phyloP scores from a whole-genome alignment of 2,888 invertebrate genomes.

The Diaphora mendica region DNA sequence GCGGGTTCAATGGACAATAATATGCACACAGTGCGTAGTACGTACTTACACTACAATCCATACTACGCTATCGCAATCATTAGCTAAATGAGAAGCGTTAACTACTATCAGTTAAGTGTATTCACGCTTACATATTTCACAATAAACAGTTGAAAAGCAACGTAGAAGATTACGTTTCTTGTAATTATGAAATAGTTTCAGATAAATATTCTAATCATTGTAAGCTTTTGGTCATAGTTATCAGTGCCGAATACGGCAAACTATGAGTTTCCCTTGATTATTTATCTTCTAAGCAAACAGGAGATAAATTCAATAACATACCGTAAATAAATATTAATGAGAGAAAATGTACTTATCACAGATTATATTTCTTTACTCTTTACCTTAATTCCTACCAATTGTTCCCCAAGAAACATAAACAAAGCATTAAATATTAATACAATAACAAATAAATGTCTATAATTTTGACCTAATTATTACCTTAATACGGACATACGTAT shows the following conservation, averaged over 20 bases:
- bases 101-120: constrained; percentile 29
- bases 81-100: constrained; percentile 44
- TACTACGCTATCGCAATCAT: constrained; percentile 44
- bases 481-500: neutral
- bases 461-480: neutral
- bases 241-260: neutral
- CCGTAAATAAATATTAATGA: neutral
- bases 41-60: constrained; percentile 16
- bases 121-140: constrained; percentile 32
- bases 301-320: neutral
- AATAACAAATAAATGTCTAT: neutral
- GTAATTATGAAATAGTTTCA: neutral
- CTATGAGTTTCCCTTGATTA: neutral
- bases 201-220: neutral
- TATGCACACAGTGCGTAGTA: constrained; percentile 38
- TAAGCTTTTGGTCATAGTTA: neutral
- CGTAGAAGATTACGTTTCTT: constrained; percentile 5
- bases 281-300: neutral
- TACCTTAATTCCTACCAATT: neutral
- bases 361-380: neutral
- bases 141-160: constrained; percentile 18
- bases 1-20: constrained; percentile 63
- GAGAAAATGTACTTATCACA: neutral
- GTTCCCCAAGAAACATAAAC: neutral
- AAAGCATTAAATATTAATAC: neutral